Base-by-base conservation (phyloP, 1,140 invertebrate species). In the Hetaerina americana region DNA sequence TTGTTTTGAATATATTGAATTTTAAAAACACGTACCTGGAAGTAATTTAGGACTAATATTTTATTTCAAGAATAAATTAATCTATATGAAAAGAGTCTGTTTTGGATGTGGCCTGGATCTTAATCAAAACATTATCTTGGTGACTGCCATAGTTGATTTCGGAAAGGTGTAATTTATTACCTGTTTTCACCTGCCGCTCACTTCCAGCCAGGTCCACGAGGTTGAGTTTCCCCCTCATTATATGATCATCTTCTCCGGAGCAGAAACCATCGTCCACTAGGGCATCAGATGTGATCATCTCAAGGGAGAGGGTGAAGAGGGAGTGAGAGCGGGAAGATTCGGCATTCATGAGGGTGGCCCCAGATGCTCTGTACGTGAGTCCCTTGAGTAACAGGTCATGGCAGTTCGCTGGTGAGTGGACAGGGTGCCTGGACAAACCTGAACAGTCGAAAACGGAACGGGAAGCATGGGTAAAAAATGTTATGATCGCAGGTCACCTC, bases 161-260 rank as follows among this genome's bases (percentile, higher is more conserved):
- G n/a, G n/a, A n/a, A n/a, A n/a, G n/a, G n/a, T n/a, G n/a, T n/a
- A n/a, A n/a, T n/a, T n/a, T n/a, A n/a, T 57, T 57, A 87, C 87
- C 80, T 29, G 93, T 95, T 79, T 95, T 94, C 0, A 87, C 84
- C 79, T 95, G 93, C 74, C 93, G 80, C 79, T 96, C 94, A 73
- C 91, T 94, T 1, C 94, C 94, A 25, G 94, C 94, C 73, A 96
- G 82, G 82, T 96, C 94, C 0, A 96, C 95, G 28, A 98, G 81
- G 80, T 96, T 96, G 1, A 98, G 83, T 78, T 95, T 92, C 0
- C 95, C 94, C 73, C 82, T 77, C 6, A 78, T 75, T 70, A 83
- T 81, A 73, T 82, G 82, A 18, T 26, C 27, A 15, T 28, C 27
- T 15, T 25, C 67, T 57, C 40, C 40, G 15, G 40, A 57, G 10